Conservation (phyloP, 2,888 invertebrate genomes). For the Lissocephala sabroskyi region DNA sequence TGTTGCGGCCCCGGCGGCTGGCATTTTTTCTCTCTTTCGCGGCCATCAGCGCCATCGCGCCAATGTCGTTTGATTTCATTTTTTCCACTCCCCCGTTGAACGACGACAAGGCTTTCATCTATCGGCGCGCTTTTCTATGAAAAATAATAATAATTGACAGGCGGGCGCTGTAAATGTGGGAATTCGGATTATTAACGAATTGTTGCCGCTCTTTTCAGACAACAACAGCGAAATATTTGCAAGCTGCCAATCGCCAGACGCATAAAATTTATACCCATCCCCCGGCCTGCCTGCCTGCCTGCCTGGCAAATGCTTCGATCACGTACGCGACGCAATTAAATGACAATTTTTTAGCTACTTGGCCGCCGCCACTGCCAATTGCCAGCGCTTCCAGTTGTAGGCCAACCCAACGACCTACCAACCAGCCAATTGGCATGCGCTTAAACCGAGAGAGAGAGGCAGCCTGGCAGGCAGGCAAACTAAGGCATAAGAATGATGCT, state of each 20-base stretch:
- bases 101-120: conserved; percentile 23
- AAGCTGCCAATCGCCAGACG: conserved; percentile 36
- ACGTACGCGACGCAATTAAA: conserved; percentile 72
- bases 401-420: not conserved
- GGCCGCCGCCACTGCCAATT: conserved; percentile 15
- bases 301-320: conserved; percentile 64
- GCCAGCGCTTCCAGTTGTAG: not conserved
- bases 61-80: conserved; percentile 42
- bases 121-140: conserved; percentile 61
- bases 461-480: conserved; percentile 25
- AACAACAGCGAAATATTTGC: conserved; percentile 35
- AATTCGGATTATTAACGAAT: conserved; percentile 66
- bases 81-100: conserved; percentile 36
- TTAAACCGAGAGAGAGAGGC: conserved; percentile 25
- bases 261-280: conserved; percentile 55
- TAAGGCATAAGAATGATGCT: conserved; percentile 62
- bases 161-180: conserved; percentile 57
- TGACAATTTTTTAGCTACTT: conserved; percentile 68
- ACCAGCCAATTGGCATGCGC: conserved; percentile 52
- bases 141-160: conserved; percentile 64
- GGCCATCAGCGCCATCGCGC: too few relatives aligned
- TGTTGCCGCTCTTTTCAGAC: conserved; percentile 40
- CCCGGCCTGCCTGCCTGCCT: conserved; percentile 3
- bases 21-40: too few relatives aligned
- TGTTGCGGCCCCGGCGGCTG: too few relatives aligned